Base-by-base conservation (phyloP, 1,140 invertebrate species). In the Acromyrmex heyeri region DNA sequence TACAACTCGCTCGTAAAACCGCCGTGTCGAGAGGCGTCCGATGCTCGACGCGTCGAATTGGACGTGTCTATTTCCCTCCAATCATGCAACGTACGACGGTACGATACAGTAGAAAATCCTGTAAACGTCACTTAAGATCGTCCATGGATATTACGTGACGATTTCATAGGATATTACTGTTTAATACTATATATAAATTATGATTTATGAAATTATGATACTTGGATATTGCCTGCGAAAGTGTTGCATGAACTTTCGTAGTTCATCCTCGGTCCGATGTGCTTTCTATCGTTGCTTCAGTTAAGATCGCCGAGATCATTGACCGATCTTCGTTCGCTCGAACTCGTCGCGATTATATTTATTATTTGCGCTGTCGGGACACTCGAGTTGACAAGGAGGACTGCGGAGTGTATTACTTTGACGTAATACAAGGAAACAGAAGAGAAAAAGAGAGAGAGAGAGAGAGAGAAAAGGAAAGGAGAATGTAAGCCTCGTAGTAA, bases 351-450 rank as follows among this genome's bases (percentile, higher is more conserved):
- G 55, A 44, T 83, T 82, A 48, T 44, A 57, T 70, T 83, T 83
- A 83, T 73, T 83, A 61, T 83, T 75, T 83, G 53, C 79, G 55
- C 55, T 73, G 55, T 83, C 69, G 79, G 69, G 79, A 73, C 69
- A 44, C 38, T 27, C 38, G 55, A 50, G 69, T 83, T 61, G 14
- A 30, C 79, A 34, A 61, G 53, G 50, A 73, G 69, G 38, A 48
- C 77, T 81, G 14, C 21, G 67, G 24, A 61, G 55, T 44, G 79
- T 55, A 53, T 83, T 83, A 75, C 55, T 83, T 83, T 83, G 69
- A 83, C 38, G 69, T 83, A 75, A 83, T 57, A 75, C 16, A 21
- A 82, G 79, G 64, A 81, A 81, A 70, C 30, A n/a, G n/a, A 18
- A n/a, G 24, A 44, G 61, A 44, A 14, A 83, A 12, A 61, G 21